Conservation (phyloP, 2,888 invertebrate genomes). For the Bombyx huttoni region DNA sequence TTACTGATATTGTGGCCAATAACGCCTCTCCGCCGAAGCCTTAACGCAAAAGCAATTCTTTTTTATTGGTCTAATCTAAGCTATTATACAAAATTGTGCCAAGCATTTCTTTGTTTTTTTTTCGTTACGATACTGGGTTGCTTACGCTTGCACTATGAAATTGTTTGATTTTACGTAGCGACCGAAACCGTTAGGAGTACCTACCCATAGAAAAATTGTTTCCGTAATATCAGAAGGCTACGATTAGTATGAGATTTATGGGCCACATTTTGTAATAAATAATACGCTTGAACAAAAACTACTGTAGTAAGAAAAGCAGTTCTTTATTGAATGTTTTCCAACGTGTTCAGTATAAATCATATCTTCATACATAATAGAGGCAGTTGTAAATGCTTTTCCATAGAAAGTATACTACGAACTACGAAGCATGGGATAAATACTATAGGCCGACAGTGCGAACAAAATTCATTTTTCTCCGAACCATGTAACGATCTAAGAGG, state of each 20-base stretch:
- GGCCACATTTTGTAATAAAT: not conserved
- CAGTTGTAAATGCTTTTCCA: too few relatives aligned
- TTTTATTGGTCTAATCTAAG: constrained; percentile 30
- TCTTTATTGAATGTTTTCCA: not conserved
- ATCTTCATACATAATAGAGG: too few relatives aligned
- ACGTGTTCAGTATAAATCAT: too few relatives aligned
- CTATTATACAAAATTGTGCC: constrained; percentile 24
- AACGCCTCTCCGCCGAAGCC: constrained; percentile 19
- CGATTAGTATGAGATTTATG: not conserved
- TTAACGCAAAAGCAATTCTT: constrained; percentile 28
- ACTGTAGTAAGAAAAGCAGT: not conserved
- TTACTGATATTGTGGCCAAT: constrained; percentile 33
- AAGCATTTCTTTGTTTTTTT: constrained; percentile 15
- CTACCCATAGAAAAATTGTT: not conserved
- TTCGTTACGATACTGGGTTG: constrained; percentile 4
- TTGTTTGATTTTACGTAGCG: not conserved
- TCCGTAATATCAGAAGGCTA: not conserved
- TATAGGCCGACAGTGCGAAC: not conserved
- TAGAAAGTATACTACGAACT: too few relatives aligned
- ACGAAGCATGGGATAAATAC: too few relatives aligned
- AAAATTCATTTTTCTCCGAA: constrained; percentile 3
- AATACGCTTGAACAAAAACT: not conserved
- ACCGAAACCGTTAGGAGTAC: not conserved
- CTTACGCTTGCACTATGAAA: not conserved
- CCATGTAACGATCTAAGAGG: constrained; percentile 7